These are phyloP conservation scores for Lottia gigantea DNA, from an alignment of 2,888 invertebrate genomes.

Conservation along the genomic window DNA sequence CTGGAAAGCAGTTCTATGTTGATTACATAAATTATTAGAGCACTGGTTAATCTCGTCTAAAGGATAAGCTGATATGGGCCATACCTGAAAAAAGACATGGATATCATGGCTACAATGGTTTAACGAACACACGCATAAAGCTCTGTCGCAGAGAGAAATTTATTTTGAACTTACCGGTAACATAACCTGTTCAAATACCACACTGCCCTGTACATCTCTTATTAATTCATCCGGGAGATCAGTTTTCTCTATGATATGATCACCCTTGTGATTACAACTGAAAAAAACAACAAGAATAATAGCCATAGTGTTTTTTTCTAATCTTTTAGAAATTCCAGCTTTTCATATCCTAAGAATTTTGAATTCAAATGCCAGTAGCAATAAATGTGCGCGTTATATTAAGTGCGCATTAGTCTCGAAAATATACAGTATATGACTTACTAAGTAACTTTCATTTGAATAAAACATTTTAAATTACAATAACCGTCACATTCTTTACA, in stretches of 20 bases:
- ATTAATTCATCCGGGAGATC: slow-evolving; percentile 61
- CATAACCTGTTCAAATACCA: slow-evolving; percentile 54
- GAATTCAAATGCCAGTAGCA: no score
- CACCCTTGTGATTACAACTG: slow-evolving; percentile 48
- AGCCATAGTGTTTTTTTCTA: no score
- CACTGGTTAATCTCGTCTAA: slow-evolving; percentile 49
- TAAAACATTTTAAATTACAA: slow-evolving; percentile 56
- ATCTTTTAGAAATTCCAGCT: no score
- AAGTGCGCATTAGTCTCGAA: no score
- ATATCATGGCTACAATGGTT: no score
- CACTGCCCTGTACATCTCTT: slow-evolving; percentile 45
- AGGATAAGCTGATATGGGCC: slow-evolving; percentile 49
- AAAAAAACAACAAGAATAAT: slow-evolving; percentile 9
- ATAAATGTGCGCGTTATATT: no score
- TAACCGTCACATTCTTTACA: slow-evolving; percentile 61
- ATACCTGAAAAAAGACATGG: slow-evolving; percentile 35
- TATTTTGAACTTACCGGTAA: slow-evolving; percentile 41
- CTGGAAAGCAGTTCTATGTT: slow-evolving; percentile 35
- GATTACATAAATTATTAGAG: slow-evolving; percentile 43
- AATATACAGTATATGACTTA: slow-evolving; percentile 39
- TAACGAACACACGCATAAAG: no score
- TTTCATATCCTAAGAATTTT: no score
- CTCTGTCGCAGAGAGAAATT: no score
- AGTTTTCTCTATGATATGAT: slow-evolving; percentile 56
- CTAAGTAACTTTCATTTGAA: slow-evolving; percentile 59